Evolutionary conservation across 2,113 vertebrate genomes (phyloP).

Genomic region (Puffinus mauretanicus): DNA sequence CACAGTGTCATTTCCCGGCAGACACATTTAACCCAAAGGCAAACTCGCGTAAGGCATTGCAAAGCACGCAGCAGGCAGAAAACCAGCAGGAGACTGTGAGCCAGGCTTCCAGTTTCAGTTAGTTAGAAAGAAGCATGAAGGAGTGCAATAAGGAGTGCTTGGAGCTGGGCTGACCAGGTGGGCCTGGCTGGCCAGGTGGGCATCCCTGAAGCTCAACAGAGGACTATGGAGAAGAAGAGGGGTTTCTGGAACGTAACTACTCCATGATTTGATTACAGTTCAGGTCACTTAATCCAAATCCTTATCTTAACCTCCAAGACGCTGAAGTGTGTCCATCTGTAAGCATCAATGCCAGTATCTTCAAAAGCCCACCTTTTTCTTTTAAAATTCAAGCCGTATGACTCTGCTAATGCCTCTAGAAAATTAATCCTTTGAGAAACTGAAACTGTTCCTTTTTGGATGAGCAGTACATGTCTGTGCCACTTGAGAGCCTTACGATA

Average conservation of each 20-base stretch:
- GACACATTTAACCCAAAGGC: background rate
- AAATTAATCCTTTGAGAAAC: background rate
- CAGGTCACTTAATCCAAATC: background rate
- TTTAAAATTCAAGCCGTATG: background rate
- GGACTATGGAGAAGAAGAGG: background rate
- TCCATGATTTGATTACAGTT: background rate
- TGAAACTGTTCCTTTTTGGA: background rate
- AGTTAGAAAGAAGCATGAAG: background rate
- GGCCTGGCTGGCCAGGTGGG: background rate
- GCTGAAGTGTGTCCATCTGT: background rate
- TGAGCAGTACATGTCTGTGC: background rate
- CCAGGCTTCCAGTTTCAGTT: background rate
- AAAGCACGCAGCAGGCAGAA: fast-evolving
- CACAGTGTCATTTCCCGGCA: background rate
- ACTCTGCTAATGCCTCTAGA: background rate
- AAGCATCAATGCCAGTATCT: background rate
- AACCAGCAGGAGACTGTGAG: background rate
- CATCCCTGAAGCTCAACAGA: background rate
- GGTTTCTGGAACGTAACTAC: background rate
- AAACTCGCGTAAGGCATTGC: background rate
- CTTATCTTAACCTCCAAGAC: background rate
- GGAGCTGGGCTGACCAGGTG: background rate
- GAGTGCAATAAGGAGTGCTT: background rate
- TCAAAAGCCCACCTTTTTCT: background rate
- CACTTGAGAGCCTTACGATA: background rate